Conservation (phyloP, 2,797 vertebrate species). For the Lacerta viridis region DNA sequence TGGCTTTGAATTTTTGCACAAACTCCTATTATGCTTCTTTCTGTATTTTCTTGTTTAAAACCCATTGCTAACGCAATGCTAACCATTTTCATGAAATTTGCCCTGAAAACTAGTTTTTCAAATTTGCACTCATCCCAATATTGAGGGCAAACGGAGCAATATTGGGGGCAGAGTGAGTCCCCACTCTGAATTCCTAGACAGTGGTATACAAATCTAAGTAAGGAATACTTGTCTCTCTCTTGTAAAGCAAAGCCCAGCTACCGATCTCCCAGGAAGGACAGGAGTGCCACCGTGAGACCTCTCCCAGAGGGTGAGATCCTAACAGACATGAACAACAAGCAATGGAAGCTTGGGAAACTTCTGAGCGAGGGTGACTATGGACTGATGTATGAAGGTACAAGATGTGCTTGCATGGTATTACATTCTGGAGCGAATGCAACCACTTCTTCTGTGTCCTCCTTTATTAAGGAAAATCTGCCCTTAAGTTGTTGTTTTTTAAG, state of each 20-base stretch:
- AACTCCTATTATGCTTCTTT: neutral
- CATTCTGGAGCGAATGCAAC: neutral
- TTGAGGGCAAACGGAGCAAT: too few relatives aligned
- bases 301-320: slow-evolving; percentile 81
- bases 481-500: neutral
- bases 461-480: neutral
- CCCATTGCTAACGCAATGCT: neutral
- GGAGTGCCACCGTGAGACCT: slow-evolving; percentile 53
- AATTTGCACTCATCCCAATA: too few relatives aligned
- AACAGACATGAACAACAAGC: slow-evolving; percentile 82
- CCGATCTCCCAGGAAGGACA: slow-evolving; percentile 56
- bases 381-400: slow-evolving; percentile 88
- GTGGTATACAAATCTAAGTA: neutral
- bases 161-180: too few relatives aligned
- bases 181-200: neutral
- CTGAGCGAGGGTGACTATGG: slow-evolving; percentile 80
- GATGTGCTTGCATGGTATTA: neutral
- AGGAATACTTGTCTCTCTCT: neutral
- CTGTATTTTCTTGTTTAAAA: neutral
- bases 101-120: too few relatives aligned
- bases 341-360: slow-evolving; percentile 84
- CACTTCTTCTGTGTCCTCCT: too few relatives aligned
- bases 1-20: neutral
- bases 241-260: neutral
- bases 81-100: too few relatives aligned